Base-by-base conservation (phyloP, 2,888 invertebrate genomes). In the Polyommatus icarus region DNA sequence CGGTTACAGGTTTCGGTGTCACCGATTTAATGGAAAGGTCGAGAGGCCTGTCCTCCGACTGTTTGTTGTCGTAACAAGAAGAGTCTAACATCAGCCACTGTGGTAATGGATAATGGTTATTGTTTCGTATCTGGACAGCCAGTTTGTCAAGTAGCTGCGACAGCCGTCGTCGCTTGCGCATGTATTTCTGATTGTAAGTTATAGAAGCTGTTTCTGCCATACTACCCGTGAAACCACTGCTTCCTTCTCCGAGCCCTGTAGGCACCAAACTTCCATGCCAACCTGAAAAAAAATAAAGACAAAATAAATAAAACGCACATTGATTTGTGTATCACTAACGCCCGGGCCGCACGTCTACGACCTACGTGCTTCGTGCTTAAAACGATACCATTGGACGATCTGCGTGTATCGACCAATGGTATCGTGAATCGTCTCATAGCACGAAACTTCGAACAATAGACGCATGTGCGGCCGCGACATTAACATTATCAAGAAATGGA, bases 71-170 rank as follows among this genome's bases (percentile, higher is more conserved):
- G 78, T 78, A 81, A 78, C 79, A 71, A 57, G 85, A 82, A 10
- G 86, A 71, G 46, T 87, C 85, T 29, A 87, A 84, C 86, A 86
- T 86, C 61, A 90, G 89, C 92, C 91, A 90, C 78, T 81, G 84
- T 2, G 90, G 87, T 15, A 87, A 83, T 18, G 88, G 86, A 79
- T 91, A 91, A 67, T 90, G 85, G 81, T 92, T 92, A 80, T 92
- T 92, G 82, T 91, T 92, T 36, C 85, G 86, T 61, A 93, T 81
- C 78, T 93, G 92, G 10, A 89, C 88, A 3, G 89, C 82, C 40
- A 98, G 95, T 84, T 97, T 97, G 86, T 98, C 97, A 79, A 98
- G 93, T 32, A 98, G 96, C 80, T 96, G 97, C 78, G 97, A 97
- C 24, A 98, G 94, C 67, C 98, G 95, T 87, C 97, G 96, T 81